Base-by-base conservation (phyloP, 2,888 invertebrate genomes). In the Nematopogon swammerdamellus region DNA sequence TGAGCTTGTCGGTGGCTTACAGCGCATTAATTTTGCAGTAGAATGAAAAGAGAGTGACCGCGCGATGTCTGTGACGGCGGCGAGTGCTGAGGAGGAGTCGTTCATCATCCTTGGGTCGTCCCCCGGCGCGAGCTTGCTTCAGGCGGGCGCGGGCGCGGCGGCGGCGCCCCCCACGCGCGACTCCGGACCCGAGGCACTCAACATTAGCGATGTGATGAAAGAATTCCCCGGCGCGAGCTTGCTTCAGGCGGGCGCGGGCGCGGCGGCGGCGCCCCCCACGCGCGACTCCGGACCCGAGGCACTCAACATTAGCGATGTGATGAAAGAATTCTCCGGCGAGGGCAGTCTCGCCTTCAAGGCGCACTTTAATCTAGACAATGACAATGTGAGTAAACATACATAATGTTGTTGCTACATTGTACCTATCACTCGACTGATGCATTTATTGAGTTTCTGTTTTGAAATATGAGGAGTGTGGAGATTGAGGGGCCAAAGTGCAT, bases 51-150 rank as follows among this genome's bases (percentile, higher is more conserved):
- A 8, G 36, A 36, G n/a, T 36, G 36, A 36, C 8, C 11, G 8
- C 8, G 14, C 14, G 6, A 36, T 36, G 36, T 14, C 36, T 36
- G 36, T 14, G n/a, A 14, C 36, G 36, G 14, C 36, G 4, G 36
- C 14, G 36, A 36, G 36, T 14, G 36, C 36, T 4, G 77, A 76
- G 45, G 80, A 80, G 42, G 80, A 80, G 30, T 80, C 80, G 0
- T 79, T 79, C 56, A 77, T 80, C 36, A 72, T 80, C 52, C 66
- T 80, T 16, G 74, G 75, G 3, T 63, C 72, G 1, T 79, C 79
- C 3, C 79, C 79, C 0, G 69, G 71, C 1, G 59, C 67, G 0
- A 77, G 76, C 51, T 53, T 79, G 55, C 73, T 72, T 48, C 57
- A 69, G 10, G 69, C 69, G 48, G 67, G 62, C 51, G 67, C 68